A percentile compares a stretch with the other conserved stretches of the same genome.
These are phyloP conservation scores for Kryptopterus vitreolus DNA, from an alignment of 2,797 vertebrate species.

Conservation along the genomic window DNA sequence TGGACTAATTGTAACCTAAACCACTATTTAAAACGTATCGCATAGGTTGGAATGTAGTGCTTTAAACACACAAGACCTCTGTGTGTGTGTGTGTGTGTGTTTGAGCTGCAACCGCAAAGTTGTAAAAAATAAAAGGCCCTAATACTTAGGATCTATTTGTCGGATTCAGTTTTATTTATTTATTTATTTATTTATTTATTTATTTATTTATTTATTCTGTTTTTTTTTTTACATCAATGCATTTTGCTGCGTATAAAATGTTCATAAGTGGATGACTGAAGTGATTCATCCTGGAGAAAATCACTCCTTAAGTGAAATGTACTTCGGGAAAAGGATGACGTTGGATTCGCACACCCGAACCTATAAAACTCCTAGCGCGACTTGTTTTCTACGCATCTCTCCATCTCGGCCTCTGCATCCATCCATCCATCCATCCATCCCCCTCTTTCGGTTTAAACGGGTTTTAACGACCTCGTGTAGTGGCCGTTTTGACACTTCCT, in stretches of 20 bases:
- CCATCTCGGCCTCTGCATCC: background rate
- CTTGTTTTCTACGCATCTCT: conserved; percentile 1
- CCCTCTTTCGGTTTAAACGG: conserved; percentile 70
- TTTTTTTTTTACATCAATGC: too few relatives aligned
- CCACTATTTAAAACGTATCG: background rate
- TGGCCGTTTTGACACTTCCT: conserved; percentile 90
- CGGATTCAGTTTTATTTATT: background rate
- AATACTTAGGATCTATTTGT: too few relatives aligned
- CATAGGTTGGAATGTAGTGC: background rate
- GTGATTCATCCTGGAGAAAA: background rate
- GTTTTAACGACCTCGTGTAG: conserved; percentile 81
- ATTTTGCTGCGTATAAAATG: too few relatives aligned
- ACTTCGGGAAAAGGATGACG: background rate
- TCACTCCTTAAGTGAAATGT: background rate
- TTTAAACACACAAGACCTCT: background rate
- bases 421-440: too few relatives aligned
- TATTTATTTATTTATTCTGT: too few relatives aligned
- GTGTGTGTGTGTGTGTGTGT: too few relatives aligned
- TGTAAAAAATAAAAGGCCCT: background rate
- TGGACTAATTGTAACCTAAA: background rate
- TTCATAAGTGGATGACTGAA: background rate
- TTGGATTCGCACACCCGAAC: background rate
- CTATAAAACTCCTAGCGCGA: background rate
- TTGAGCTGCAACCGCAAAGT: background rate
- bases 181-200: too few relatives aligned